phyloP scores from a whole-genome alignment of 2,113 vertebrate species.

The Polyodon spathula region DNA sequence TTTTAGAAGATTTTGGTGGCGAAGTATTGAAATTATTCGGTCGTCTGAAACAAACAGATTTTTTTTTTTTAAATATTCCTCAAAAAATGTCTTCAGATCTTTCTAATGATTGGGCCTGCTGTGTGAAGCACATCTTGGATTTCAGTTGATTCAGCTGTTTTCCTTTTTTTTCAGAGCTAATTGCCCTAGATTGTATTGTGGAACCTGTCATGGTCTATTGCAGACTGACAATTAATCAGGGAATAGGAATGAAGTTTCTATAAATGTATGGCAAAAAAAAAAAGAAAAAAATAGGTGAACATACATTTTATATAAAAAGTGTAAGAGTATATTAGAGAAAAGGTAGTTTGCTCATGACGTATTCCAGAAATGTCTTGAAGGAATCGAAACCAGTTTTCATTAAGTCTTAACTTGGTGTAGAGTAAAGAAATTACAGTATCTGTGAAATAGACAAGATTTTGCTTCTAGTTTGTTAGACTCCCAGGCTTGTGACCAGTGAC shows the following conservation, averaged over 20 bases:
- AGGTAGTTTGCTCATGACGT: too few species aligned
- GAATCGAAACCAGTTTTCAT: not conserved
- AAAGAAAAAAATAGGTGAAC: too few species aligned
- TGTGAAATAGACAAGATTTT: too few species aligned
- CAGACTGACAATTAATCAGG: conserved; percentile 46
- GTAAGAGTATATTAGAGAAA: not conserved
- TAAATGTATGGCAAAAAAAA: conserved; percentile 31
- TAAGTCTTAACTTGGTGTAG: too few species aligned
- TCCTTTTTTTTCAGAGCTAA: conserved; percentile 33
- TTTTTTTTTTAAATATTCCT: not conserved
- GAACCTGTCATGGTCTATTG: conserved; percentile 22
- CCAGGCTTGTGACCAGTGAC: too few species aligned
- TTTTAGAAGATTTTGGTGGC: conserved; percentile 78
- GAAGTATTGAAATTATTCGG: conserved; percentile 77
- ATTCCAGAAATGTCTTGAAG: not conserved
- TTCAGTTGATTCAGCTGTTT: conserved; percentile 34
- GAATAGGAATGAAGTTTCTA: conserved; percentile 17
- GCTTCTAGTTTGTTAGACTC: too few species aligned
- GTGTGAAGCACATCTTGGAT: conserved; percentile 5
- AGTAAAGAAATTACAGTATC: too few species aligned
- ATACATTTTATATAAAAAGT: not conserved
- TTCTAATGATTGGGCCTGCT: not conserved
- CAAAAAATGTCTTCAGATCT: not conserved
- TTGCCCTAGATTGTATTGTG: conserved; percentile 41
- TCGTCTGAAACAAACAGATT: conserved; percentile 62